Conservation (phyloP, 2,113 vertebrate species). For the Phrynosoma platyrhinos region DNA sequence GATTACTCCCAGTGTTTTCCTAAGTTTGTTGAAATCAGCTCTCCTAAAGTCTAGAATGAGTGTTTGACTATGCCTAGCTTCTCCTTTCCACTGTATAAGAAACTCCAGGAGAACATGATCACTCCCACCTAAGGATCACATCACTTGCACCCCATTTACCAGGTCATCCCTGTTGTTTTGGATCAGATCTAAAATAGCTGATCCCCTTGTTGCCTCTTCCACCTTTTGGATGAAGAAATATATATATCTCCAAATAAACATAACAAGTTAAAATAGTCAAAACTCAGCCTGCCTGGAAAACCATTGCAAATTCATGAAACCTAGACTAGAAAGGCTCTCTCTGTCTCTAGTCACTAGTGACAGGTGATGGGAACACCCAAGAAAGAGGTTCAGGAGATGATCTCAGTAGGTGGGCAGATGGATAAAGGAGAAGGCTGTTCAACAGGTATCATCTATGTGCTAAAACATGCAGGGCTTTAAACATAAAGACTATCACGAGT, state of each 20-base stretch:
- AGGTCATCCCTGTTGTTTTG: too few species aligned
- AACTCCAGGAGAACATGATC: too few species aligned
- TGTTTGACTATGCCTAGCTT: too few species aligned
- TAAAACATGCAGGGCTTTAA: neutral
- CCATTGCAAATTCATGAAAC: neutral
- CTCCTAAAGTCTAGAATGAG: too few species aligned
- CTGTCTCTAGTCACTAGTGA: neutral
- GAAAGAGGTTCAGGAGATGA: neutral
- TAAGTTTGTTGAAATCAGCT: too few species aligned
- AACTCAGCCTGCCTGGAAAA: neutral
- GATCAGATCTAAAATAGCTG: too few species aligned
- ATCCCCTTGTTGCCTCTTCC: too few species aligned
- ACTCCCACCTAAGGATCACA: too few species aligned
- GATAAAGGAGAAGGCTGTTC: neutral
- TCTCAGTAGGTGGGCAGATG: neutral
- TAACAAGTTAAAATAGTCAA: neutral
- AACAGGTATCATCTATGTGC: neutral
- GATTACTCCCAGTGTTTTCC: too few species aligned
- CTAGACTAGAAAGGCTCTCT: neutral
- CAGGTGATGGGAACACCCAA: neutral
- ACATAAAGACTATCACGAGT: neutral
- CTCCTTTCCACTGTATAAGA: too few species aligned
- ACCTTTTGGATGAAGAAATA: too few species aligned
- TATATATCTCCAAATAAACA: neutral
- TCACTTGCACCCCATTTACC: too few species aligned